Conservation (phyloP, 2,113 vertebrate genomes). For the Perca fluviatilis region DNA sequence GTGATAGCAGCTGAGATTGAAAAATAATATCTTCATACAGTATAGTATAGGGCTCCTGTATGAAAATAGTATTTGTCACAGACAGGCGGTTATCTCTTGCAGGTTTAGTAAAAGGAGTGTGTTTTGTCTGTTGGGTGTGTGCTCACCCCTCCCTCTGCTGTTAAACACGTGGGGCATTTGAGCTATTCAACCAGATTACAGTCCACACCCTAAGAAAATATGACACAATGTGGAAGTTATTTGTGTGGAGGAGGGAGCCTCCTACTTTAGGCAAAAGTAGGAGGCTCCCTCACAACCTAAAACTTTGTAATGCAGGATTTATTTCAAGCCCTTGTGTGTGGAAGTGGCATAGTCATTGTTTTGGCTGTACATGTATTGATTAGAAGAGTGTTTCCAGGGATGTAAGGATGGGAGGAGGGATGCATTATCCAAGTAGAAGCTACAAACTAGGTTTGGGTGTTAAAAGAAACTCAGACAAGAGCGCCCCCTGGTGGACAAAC, state of each 20-base stretch:
- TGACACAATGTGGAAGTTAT: slow-evolving; percentile 45
- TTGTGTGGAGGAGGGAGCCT: slow-evolving; percentile 4
- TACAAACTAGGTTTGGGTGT: background rate
- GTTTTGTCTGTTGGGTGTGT: slow-evolving; percentile 27
- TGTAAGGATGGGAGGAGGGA: background rate
- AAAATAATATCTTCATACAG: background rate
- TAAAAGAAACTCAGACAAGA: background rate
- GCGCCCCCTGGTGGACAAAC: slow-evolving; percentile 59
- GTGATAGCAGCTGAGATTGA: background rate
- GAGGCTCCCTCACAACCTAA: background rate
- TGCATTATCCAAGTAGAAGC: background rate
- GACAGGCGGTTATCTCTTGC: background rate
- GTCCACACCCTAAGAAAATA: slow-evolving; percentile 60
- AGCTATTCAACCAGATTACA: slow-evolving; percentile 18
- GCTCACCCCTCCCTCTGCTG: background rate
- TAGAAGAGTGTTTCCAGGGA: slow-evolving; percentile 5
- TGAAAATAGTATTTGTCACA: background rate
- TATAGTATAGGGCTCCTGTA: no score
- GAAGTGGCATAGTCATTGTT: background rate
- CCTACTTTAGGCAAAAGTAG: background rate
- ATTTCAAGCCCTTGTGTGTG: no score
- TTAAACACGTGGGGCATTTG: slow-evolving; percentile 10
- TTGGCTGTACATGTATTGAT: slow-evolving; percentile 19
- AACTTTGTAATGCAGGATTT: background rate
- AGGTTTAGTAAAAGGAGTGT: background rate